Evolutionary conservation across 2,888 invertebrate species (phyloP).

Genomic region (Buathra laborator): DNA sequence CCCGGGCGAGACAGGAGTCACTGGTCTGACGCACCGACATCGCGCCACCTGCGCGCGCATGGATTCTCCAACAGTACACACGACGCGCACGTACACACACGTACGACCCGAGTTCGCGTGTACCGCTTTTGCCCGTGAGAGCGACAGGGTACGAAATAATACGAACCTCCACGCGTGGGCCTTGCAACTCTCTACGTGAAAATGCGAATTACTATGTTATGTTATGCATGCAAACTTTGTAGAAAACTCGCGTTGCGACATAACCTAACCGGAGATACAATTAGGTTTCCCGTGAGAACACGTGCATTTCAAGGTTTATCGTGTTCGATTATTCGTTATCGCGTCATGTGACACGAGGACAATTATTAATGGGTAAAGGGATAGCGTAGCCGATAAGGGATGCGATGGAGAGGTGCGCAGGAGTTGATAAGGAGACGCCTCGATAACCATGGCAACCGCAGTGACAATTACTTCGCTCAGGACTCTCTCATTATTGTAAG

Average conservation of each 20-base stretch:
- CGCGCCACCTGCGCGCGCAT: constrained; percentile 85
- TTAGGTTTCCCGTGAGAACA: neutral
- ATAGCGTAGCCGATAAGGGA: constrained; percentile 5
- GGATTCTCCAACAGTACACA: constrained; percentile 35
- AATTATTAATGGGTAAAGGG: neutral
- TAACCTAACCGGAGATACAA: constrained; percentile 12
- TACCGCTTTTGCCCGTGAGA: constrained; percentile 27
- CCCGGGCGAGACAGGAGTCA: constrained; percentile 77
- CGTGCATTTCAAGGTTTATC: neutral
- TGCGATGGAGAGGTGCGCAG: constrained; percentile 37
- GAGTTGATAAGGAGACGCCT: constrained; percentile 51
- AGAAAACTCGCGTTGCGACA: constrained; percentile 21
- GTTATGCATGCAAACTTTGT: neutral
- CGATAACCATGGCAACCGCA: constrained; percentile 57
- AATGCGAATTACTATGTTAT: constrained; percentile 28
- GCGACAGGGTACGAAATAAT: constrained; percentile 26
- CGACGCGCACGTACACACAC: no score
- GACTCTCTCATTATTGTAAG: neutral
- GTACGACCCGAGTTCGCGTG: no score
- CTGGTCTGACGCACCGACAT: constrained; percentile 83
- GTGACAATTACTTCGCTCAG: constrained; percentile 4
- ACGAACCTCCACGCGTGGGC: neutral
- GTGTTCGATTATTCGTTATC: neutral
- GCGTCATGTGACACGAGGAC: neutral
- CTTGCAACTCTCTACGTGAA: constrained; percentile 24